phyloP scores from a whole-genome alignment of 2,113 vertebrate genomes.

The Oenanthe oenanthe region DNA sequence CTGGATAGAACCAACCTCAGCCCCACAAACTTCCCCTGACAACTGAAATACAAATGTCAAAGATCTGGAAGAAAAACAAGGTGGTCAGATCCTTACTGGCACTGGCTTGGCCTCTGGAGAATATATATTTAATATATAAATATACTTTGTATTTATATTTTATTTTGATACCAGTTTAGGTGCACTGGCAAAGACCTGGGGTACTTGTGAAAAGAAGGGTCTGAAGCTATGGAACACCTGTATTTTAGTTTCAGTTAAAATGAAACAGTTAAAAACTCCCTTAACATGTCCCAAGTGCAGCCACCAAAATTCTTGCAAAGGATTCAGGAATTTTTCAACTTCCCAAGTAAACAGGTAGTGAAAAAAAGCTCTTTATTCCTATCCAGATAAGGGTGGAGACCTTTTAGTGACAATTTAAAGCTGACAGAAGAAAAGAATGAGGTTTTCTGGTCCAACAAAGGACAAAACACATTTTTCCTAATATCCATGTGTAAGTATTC shows the following conservation, averaged over 20 bases:
- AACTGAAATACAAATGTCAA: neutral
- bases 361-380: neutral
- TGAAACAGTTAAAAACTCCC: neutral
- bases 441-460: neutral
- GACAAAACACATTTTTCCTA: neutral
- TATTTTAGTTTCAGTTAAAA: neutral
- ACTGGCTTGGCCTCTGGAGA: neutral
- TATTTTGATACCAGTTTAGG: neutral
- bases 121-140: neutral
- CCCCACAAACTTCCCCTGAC: neutral
- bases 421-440: neutral
- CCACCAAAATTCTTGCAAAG: neutral
- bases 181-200: neutral
- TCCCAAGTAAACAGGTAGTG: neutral
- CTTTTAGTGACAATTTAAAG: neutral
- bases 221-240: neutral
- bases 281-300: neutral
- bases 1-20: neutral
- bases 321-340: neutral
- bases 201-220: neutral
- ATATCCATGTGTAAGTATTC: neutral
- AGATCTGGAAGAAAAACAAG: neutral
- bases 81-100: neutral
- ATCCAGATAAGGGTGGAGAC: neutral
- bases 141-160: neutral